Evolutionary conservation across 2,888 invertebrate species (phyloP).

Genomic region (Cyaniris semiargus): DNA sequence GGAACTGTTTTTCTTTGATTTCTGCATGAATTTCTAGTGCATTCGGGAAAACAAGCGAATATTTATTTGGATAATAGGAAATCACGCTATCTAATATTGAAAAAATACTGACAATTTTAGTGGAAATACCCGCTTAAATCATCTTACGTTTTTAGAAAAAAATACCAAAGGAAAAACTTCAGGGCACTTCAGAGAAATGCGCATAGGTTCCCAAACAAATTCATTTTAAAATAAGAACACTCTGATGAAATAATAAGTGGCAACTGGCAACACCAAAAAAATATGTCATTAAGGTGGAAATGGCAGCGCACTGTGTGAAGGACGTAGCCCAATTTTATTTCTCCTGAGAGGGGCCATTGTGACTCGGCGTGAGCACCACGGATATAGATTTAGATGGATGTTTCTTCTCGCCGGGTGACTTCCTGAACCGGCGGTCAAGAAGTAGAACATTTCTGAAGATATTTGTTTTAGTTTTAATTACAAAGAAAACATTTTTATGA

Average conservation of each 20-base stretch:
- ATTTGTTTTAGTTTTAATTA: not conserved
- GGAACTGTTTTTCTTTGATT: conserved; percentile 16
- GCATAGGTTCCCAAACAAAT: not conserved
- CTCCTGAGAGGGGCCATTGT: conserved; percentile 50
- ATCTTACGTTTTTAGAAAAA: not conserved
- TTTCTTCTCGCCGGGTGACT: not conserved
- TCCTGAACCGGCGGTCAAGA: not conserved
- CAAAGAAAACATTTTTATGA: too few species aligned
- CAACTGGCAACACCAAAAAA: conserved; percentile 22
- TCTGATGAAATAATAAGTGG: not conserved
- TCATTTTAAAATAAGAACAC: conserved; percentile 1
- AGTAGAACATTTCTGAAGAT: not conserved
- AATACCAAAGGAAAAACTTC: not conserved
- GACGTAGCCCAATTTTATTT: conserved; percentile 48
- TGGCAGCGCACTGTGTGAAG: conserved; percentile 39
- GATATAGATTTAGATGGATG: not conserved
- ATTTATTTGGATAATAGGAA: not conserved
- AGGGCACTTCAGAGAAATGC: conserved; percentile 6
- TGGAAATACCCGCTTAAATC: not conserved
- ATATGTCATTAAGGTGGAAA: conserved; percentile 32
- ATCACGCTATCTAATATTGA: not conserved
- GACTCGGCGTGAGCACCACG: conserved; percentile 49
- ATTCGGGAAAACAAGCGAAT: conserved; percentile 4
- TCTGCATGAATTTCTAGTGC: not conserved
- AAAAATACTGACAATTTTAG: not conserved